These are phyloP conservation scores for Morinoia aosen DNA, from an alignment of 2,888 invertebrate genomes.

Conservation along the genomic window DNA sequence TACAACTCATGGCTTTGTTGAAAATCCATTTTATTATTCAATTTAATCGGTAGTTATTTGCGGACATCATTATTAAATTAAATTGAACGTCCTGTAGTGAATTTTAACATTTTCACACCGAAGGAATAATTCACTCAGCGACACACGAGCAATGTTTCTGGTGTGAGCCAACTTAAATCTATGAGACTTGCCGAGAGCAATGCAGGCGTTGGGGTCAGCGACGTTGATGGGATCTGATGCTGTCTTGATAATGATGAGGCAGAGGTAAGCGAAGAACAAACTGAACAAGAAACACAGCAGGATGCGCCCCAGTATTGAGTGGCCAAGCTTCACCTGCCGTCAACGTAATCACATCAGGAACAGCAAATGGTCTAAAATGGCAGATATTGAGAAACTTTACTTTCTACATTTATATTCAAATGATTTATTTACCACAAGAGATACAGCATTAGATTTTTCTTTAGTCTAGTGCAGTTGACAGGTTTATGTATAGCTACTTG, in stretches of 20 bases:
- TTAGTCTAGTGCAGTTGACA: too few relatives aligned
- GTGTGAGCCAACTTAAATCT: not conserved
- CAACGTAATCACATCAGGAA: not conserved
- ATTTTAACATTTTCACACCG: too few relatives aligned
- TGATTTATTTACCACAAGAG: too few relatives aligned
- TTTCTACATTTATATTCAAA: not conserved
- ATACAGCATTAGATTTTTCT: too few relatives aligned
- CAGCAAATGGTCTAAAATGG: not conserved
- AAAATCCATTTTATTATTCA: too few relatives aligned
- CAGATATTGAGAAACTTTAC: not conserved
- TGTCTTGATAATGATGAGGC: constrained; percentile 67
- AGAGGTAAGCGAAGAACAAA: constrained; percentile 67
- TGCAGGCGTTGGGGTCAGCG: constrained; percentile 61
- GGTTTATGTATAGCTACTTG: too few relatives aligned
- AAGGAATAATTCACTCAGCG: too few relatives aligned
- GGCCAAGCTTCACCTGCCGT: constrained; percentile 64
- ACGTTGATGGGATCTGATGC: constrained; percentile 66
- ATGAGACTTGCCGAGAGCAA: constrained; percentile 62
- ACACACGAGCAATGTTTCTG: too few relatives aligned
- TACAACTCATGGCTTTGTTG: too few relatives aligned
- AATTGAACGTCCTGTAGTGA: too few relatives aligned
- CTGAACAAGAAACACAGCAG: constrained; percentile 67
- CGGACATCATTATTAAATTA: too few relatives aligned
- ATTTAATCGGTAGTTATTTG: too few relatives aligned
- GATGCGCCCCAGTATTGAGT: constrained; percentile 66